phyloP scores from a whole-genome alignment of 2,797 vertebrate species.

The Toxotes lorentzi region DNA sequence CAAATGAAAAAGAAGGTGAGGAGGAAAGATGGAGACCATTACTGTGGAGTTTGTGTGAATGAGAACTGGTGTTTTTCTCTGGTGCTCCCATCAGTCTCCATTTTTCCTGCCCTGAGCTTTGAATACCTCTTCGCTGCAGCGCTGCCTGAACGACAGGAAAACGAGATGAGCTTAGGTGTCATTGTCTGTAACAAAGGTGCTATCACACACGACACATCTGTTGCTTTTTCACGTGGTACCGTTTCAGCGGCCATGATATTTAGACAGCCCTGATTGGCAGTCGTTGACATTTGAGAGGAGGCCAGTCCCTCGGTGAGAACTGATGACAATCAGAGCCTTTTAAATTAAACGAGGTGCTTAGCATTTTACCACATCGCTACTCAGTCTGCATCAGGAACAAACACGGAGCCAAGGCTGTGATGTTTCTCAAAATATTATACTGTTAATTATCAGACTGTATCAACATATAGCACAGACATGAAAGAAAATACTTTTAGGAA shows the following conservation, averaged over 20 bases:
- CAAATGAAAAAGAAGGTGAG: constrained; percentile 42
- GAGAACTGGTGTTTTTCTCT: constrained; percentile 38
- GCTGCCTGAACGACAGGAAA: constrained; percentile 13
- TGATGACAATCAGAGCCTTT: constrained; percentile 57
- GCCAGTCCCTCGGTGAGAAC: constrained; percentile 38
- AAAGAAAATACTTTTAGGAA: not conserved
- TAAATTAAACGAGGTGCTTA: constrained; percentile 59
- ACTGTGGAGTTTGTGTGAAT: constrained; percentile 42
- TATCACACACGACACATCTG: constrained; percentile 29
- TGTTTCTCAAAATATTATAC: constrained; percentile 14
- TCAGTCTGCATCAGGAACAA: constrained; percentile 18
- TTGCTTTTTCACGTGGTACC: constrained; percentile 32
- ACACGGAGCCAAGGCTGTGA: constrained; percentile 1
- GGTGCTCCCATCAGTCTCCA: constrained; percentile 32
- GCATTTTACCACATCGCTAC: constrained; percentile 36
- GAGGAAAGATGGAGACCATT: constrained; percentile 59
- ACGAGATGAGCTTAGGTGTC: constrained; percentile 28
- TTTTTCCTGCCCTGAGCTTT: constrained; percentile 33
- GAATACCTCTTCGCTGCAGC: constrained; percentile 36
- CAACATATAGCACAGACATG: not conserved
- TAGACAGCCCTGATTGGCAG: constrained; percentile 65
- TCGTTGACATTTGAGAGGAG: constrained; percentile 76
- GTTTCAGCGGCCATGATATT: constrained; percentile 67
- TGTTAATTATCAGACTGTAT: not conserved
- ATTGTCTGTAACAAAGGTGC: constrained; percentile 49